A percentile compares a stretch with the other conserved stretches of the same genome.
Conservation (phyloP, 2,113 vertebrate genomes). For the Sinocyclocheilus rhinocerous region DNA sequence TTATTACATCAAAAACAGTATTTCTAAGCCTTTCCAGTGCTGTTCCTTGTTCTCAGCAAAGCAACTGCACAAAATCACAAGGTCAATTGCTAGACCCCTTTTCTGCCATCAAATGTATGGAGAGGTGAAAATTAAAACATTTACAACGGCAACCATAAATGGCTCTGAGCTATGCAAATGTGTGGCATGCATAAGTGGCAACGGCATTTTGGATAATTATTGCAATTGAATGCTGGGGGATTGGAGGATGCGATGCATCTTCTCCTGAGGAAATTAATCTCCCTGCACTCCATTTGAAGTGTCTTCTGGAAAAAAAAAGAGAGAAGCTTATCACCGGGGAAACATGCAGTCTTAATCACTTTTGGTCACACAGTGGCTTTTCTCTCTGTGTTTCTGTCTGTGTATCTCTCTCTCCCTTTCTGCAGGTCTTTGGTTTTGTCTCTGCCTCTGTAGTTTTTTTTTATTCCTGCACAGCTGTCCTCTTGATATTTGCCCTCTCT, state of each 20-base stretch:
- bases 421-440: slow-evolving; percentile 1
- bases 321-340: slow-evolving; percentile 74
- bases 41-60: not conserved
- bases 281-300: slow-evolving; percentile 72
- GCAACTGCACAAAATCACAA: slow-evolving; percentile 13
- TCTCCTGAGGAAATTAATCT: slow-evolving; percentile 74
- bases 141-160: not conserved
- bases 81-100: slow-evolving; percentile 1
- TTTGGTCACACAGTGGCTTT: slow-evolving; percentile 59
- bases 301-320: slow-evolving; percentile 58
- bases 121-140: not conserved
- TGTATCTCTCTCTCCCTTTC: not conserved
- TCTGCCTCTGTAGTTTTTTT: not conserved
- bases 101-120: not conserved
- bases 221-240: slow-evolving; percentile 73
- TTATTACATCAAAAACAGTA: not conserved
- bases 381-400: slow-evolving; percentile 12
- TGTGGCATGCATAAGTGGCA: slow-evolving; percentile 60
- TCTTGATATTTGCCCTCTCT: not conserved
- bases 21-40: not conserved
- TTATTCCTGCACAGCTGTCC: not conserved
- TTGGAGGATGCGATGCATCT: slow-evolving; percentile 69
- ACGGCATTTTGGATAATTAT: slow-evolving; percentile 73
- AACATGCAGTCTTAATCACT: slow-evolving; percentile 71
- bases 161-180: slow-evolving; percentile 59